Evolutionary conservation across 1,140 invertebrate species (phyloP), one percentile per base, ranked within the genome.

Genomic region (Schlechtendalia chinensis): DNA sequence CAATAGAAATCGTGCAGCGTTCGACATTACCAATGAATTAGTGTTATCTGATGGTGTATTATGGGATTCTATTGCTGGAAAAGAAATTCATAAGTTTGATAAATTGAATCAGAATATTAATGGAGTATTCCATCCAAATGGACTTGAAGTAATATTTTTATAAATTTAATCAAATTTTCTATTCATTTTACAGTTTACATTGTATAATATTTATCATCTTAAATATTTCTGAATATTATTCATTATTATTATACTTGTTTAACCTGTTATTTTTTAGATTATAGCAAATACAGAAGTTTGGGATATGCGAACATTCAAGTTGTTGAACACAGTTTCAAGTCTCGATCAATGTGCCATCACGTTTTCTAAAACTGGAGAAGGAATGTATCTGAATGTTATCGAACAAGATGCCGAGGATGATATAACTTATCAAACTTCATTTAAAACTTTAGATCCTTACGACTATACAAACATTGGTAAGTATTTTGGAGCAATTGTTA

Each of bases 41-140:
- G 91, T 99, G 22, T 87, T 99, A 1, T 95, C 93, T 85, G 97
- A 99, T 86, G 98, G 98, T 50, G 96, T 98, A 3, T 87, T 99
- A 0, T 99, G 96, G 92, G 98, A 99, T 87, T 91, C 97, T 11
- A 91, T 93, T 81, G 90, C 91, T 0, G 92, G 92, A 5, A 94
- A 93, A 83, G 90, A 94, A 83, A 93, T 98, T 67, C 96, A 99
- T 86, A 99, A 98, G 85, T 96, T 99, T 84, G 98, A 99, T 87
- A 99, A 99, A 86, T 89, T 99, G 27, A 98, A 98, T 87, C 93
- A 97, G 84, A 92, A 92, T 54, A 90, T 98, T 27, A 98, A 94
- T 84, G 98, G 97, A 0, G 92, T 97, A 1, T 99, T 99, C 85
- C 97, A 99, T 90, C 97, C 97, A 0, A 97, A 96, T 86, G 97